Evolutionary conservation across 2,113 vertebrate genomes (phyloP), one percentile per base, ranked within the genome.

Genomic region (Cebidichthys violaceus): DNA sequence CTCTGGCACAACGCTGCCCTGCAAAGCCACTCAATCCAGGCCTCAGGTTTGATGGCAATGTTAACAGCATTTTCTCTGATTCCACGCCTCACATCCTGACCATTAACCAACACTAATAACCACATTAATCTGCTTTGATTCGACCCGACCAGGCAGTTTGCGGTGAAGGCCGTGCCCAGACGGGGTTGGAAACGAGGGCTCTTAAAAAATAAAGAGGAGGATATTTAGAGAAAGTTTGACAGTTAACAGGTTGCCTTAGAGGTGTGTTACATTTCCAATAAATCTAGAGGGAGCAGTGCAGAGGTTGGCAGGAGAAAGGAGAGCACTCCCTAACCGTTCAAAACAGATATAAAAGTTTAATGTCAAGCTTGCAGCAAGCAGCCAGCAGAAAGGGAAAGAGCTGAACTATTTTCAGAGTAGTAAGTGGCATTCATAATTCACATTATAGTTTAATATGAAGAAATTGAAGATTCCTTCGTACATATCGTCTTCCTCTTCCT

Each of bases 271-370:
- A 75, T 84, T 84, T 89, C 82, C 75, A 81, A 81, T 90, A 91
- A 90, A 90, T 85, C 79, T 33, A 33, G 50, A 7, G 57, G 20
- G 57, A 66, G 72, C 80, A 71, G 78, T 77, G 83, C 81, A 88
- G 80, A 78, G 83, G 84, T 86, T 75, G 79, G 83, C 79, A 88
- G 68, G 74, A 74, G 86, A 85, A 84, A 70, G 15, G 15, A 77
- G 70, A 71, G 80, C 77, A 64, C 68, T 74, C 70, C 69, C 41
- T 66, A 88, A 90, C 79, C 83, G 89, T 88, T 92, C 79, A 92
- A 94, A 95, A 93, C 84, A 84, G 68, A 73, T 60, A 92, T 95
- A 84, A 94, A 95, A 92, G 74, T 93, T 94, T 94, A 89, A 95
- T 93, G 78, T 55, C 55, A 60, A 78, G 89, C 89, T 93, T 83